Evolutionary conservation across 2,113 vertebrate species (phyloP), one percentile per base, ranked within the genome.

Genomic region (Poecile atricapillus): DNA sequence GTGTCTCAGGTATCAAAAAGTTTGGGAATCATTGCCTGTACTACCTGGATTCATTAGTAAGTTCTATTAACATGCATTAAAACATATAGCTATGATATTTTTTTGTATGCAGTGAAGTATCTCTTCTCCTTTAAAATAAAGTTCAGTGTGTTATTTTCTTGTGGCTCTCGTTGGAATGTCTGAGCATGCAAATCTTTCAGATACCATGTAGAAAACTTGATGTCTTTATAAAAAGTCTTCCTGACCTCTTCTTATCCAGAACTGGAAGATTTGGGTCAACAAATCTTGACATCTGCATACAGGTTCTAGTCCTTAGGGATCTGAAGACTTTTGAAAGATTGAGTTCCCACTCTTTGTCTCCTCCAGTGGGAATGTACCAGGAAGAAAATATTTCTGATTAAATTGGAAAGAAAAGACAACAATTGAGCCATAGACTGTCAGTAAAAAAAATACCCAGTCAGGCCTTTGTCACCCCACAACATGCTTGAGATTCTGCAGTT

Each of bases 31-130:
- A 41, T 47, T 78, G 5, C 16, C 33, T 81, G 16, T 14, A 25
- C 10, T 71, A 59, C 28, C 17, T 59, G 16, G 5, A 52, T 89
- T 59, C 41, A 44, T 78, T 63, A 70, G 53, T 50, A 81, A 19
- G 2, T 60, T 91, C 25, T 82, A 20, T 15, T 68, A 79, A 52
- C 2, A 27, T 10, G 6, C 7, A 30, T 23, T 87, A 41, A 75
- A 90, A 77, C 3, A 25, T 20, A 41, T 3, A 62, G 13, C 5
- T 1, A 0, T 58, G 13, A 37, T 13, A 24, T 47, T 5, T 47
- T 65, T 53, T 25, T 62, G 58, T 30, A 7, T 46, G 10, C 11
- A 19, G 3, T 47, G 6, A 43, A 70, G 5, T 31, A 19, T 60
- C 41, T 50, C 2, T 41, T 67, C 20, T 56, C 15, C 13, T 78